Conservation (phyloP, 2,888 invertebrate genomes). For the Pilophorus perplexus region DNA sequence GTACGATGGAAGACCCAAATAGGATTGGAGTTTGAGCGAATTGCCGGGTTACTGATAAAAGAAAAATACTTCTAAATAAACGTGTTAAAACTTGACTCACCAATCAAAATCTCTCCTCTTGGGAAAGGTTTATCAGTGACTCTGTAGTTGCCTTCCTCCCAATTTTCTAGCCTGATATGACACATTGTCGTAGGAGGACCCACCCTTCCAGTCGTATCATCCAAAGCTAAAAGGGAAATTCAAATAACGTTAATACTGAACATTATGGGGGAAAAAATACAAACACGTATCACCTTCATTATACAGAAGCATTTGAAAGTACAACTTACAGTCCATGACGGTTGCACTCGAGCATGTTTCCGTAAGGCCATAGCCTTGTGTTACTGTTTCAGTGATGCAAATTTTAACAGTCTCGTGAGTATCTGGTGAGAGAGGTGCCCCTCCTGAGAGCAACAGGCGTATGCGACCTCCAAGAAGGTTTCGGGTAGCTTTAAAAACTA, state of each 20-base stretch:
- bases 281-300: too few species aligned
- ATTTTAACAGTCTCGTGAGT: slow-evolving; percentile 91
- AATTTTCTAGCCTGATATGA: slow-evolving; percentile 82
- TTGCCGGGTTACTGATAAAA: too few species aligned
- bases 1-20: too few species aligned
- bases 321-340: slow-evolving; percentile 69
- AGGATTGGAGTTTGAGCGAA: background rate
- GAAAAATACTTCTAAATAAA: too few species aligned
- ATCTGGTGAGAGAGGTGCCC: slow-evolving; percentile 92
- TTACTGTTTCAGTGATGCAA: slow-evolving; percentile 84
- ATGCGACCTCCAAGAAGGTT: slow-evolving; percentile 84
- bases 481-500: slow-evolving; percentile 62
- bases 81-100: slow-evolving; percentile 48
- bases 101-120: slow-evolving; percentile 71
- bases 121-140: slow-evolving; percentile 82
- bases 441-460: slow-evolving; percentile 85
- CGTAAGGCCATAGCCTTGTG: slow-evolving; percentile 94
- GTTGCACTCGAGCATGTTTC: slow-evolving; percentile 94
- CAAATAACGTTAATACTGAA: too few species aligned
- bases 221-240: slow-evolving; percentile 56
- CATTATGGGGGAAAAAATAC: too few species aligned
- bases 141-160: slow-evolving; percentile 92
- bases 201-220: slow-evolving; percentile 76
- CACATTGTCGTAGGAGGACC: slow-evolving; percentile 84
- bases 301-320: too few species aligned